Evolutionary conservation across 2,888 invertebrate species (phyloP).

Genomic region (Dicycla oo): DNA sequence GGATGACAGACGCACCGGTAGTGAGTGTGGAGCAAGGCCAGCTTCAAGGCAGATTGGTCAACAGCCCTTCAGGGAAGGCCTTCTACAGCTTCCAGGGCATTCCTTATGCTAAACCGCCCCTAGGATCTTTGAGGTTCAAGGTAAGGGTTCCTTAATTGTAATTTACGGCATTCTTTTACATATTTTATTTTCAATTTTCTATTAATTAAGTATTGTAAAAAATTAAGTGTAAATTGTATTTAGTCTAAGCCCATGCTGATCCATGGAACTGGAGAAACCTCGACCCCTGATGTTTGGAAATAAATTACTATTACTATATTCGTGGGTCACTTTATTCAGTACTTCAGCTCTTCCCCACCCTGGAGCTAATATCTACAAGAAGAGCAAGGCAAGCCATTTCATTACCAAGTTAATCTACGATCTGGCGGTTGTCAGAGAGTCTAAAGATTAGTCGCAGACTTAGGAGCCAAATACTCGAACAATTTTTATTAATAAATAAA

Average conservation of each 20-base stretch:
- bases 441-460: not conserved
- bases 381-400: not conserved
- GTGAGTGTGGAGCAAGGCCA: conserved; percentile 84
- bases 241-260: too few species aligned
- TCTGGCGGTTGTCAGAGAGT: not conserved
- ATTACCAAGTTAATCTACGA: not conserved
- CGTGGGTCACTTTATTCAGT: not conserved
- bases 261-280: too few species aligned
- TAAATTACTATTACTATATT: too few species aligned
- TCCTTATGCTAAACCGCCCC: conserved; percentile 86
- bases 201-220: too few species aligned
- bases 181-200: too few species aligned
- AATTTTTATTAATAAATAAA: not conserved
- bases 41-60: conserved; percentile 80
- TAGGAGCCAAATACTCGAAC: not conserved
- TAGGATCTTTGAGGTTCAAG: conserved; percentile 85
- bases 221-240: too few species aligned
- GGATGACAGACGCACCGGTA: conserved; percentile 85
- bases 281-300: too few species aligned
- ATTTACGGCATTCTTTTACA: not conserved
- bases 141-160: conserved; percentile 62
- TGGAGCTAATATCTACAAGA: not conserved
- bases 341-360: not conserved
- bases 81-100: conserved; percentile 87
- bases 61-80: conserved; percentile 78